Evolutionary conservation across 2,113 vertebrate genomes (phyloP).

Genomic region (Pituophis catenifer): DNA sequence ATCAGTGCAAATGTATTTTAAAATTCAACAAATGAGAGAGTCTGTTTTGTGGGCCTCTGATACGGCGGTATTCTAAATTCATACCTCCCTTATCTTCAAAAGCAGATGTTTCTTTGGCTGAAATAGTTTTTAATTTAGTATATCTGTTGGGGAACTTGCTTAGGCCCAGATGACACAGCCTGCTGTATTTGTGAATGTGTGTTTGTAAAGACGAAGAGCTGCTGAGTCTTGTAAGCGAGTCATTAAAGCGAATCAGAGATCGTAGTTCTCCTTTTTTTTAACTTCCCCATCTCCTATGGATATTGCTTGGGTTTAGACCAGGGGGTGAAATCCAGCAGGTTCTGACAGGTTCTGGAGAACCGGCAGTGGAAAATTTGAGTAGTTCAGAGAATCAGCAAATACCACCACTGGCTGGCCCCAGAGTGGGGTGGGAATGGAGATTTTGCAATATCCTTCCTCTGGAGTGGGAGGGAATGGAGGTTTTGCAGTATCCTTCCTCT

Average conservation of each 20-base stretch:
- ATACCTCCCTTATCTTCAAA: slow-evolving; percentile 1
- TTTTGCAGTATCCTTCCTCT: too few relatives aligned
- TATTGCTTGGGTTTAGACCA: not conserved
- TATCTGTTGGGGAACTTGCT: not conserved
- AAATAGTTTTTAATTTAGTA: not conserved
- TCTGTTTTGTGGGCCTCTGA: not conserved
- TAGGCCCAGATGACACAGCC: not conserved
- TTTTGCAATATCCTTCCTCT: too few relatives aligned
- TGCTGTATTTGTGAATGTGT: not conserved
- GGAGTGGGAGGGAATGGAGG: too few relatives aligned
- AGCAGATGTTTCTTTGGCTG: not conserved
- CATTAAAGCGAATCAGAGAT: not conserved
- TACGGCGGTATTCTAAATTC: not conserved
- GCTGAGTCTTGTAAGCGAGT: not conserved
- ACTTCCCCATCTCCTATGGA: not conserved
- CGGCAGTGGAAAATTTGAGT: too few relatives aligned
- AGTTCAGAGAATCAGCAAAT: too few relatives aligned
- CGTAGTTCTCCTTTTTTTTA: not conserved
- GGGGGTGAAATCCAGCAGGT: too few relatives aligned
- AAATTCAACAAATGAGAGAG: not conserved
- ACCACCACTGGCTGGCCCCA: too few relatives aligned
- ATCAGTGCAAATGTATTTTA: not conserved
- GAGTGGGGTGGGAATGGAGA: too few relatives aligned
- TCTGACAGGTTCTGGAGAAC: too few relatives aligned
- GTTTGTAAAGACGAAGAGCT: not conserved